Evolutionary conservation across 2,888 invertebrate species (phyloP).

Genomic region (Nymphalis c-album): DNA sequence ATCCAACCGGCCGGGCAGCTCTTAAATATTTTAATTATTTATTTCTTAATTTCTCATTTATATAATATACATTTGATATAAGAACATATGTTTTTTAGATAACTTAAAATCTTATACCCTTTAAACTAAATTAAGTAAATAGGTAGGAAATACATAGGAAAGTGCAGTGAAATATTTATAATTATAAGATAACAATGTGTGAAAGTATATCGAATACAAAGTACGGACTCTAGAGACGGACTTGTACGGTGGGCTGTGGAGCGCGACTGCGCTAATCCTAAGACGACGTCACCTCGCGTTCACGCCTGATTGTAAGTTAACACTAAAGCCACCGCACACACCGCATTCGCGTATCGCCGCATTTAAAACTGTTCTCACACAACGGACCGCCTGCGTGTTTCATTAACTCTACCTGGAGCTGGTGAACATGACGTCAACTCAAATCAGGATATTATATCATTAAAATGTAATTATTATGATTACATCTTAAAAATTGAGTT

Average conservation of each 20-base stretch:
- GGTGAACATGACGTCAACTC: conserved; percentile 47
- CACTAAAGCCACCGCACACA: conserved; percentile 30
- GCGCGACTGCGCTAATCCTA: conserved; percentile 14
- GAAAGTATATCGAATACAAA: conserved; percentile 6
- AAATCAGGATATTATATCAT: conserved; percentile 51
- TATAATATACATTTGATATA: too few relatives aligned
- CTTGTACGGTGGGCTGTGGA: too few relatives aligned
- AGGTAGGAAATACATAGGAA: too few relatives aligned
- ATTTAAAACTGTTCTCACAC: conserved; percentile 36
- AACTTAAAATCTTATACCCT: too few relatives aligned
- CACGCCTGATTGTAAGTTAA: conserved; percentile 39
- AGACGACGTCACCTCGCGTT: conserved; percentile 28
- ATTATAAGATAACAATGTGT: too few relatives aligned
- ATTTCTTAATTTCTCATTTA: too few relatives aligned
- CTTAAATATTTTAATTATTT: too few relatives aligned
- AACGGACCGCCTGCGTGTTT: conserved; percentile 34
- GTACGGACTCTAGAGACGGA: conserved; percentile 19
- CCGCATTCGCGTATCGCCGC: conserved; percentile 34
- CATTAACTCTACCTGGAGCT: conserved; percentile 25
- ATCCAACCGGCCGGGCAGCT: too few relatives aligned
- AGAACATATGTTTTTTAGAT: too few relatives aligned
- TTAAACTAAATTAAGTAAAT: too few relatives aligned
- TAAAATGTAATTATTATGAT: conserved; percentile 50
- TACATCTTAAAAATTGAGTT: conserved; percentile 37
- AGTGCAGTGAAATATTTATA: too few relatives aligned